These are phyloP conservation scores for Drosophila recens DNA, from an alignment of 2,888 invertebrate genomes.

Conservation along the genomic window DNA sequence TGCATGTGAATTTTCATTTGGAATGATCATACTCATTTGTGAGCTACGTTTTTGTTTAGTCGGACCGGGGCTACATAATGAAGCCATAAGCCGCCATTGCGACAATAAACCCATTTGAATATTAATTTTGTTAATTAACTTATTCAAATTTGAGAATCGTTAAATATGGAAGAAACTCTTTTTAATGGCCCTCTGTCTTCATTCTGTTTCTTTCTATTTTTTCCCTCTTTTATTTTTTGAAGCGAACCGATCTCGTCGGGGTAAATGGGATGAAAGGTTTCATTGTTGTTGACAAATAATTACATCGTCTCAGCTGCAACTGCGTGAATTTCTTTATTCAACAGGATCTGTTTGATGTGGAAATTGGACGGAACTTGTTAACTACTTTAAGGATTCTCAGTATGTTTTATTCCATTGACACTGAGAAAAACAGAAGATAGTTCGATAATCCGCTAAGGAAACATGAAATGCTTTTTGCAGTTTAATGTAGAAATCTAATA, in stretches of 20 bases:
- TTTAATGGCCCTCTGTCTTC: conserved; percentile 47
- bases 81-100: conserved; percentile 76
- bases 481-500: background rate
- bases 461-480: background rate
- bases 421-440: background rate
- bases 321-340: background rate
- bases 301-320: conserved; percentile 29
- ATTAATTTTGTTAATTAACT: conserved; percentile 79
- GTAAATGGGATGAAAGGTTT: conserved; percentile 41
- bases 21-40: conserved; percentile 54
- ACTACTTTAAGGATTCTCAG: background rate
- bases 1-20: conserved; percentile 69
- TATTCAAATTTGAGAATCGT: conserved; percentile 73
- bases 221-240: conserved; percentile 3
- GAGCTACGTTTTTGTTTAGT: conserved; percentile 52
- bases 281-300: conserved; percentile 55
- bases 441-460: background rate
- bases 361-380: background rate
- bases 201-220: conserved; percentile 26
- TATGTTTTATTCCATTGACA: background rate
- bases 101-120: conserved; percentile 76
- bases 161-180: conserved; percentile 68
- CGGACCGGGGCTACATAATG: conserved; percentile 61
- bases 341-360: conserved; percentile 2
- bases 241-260: conserved; percentile 1